Conservation (phyloP, 2,113 vertebrate species). For the Podarcis raffonei region DNA sequence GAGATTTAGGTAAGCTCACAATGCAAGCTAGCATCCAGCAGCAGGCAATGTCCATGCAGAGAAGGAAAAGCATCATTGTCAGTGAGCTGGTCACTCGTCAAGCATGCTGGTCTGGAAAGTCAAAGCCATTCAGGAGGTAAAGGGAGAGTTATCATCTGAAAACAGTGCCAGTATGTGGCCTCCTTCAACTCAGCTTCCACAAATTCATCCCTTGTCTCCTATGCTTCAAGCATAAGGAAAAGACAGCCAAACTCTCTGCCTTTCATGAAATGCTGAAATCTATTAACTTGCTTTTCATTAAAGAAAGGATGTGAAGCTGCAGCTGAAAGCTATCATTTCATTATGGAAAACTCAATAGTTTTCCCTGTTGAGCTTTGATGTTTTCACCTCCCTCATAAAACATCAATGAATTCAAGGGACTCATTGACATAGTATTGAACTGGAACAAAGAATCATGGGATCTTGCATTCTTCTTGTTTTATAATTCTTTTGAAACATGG, state of each 20-base stretch:
- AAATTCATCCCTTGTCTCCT: neutral
- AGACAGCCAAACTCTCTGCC: neutral
- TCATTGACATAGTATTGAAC: neutral
- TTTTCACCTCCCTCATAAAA: slow-evolving; percentile 29
- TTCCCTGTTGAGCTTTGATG: slow-evolving; percentile 6
- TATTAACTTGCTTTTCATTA: neutral
- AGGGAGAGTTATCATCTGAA: neutral
- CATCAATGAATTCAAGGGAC: neutral
- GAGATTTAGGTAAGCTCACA: neutral
- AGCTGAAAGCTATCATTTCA: slow-evolving; percentile 18
- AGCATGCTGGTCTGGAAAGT: neutral
- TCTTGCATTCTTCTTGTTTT: neutral
- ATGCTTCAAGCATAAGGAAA: neutral
- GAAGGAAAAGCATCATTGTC: neutral
- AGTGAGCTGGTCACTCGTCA: neutral
- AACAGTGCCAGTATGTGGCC: neutral
- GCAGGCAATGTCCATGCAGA: neutral
- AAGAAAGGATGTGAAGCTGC: neutral
- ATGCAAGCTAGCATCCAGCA: neutral
- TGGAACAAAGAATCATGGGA: neutral
- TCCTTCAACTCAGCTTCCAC: neutral
- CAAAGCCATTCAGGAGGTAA: neutral
- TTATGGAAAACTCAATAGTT: neutral
- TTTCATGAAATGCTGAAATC: neutral
- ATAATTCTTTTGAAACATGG: slow-evolving; percentile 12